phyloP scores from a whole-genome alignment of 1,140 invertebrate species.

The Panagrolaimus sp. region DNA sequence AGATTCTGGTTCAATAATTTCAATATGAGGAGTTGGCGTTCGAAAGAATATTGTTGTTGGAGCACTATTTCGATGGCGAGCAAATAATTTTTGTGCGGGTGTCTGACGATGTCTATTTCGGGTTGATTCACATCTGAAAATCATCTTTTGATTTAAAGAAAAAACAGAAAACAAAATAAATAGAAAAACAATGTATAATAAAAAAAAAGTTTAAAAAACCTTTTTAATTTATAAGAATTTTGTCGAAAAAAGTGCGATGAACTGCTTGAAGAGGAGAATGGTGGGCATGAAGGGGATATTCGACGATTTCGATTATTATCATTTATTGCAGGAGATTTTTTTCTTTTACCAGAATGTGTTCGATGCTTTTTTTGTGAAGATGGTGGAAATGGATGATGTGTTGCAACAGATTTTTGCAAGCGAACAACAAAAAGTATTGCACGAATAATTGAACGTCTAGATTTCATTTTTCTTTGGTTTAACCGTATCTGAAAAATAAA shows the following conservation, averaged over 20 bases:
- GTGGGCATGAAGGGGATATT: not conserved
- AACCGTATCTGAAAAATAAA: not conserved
- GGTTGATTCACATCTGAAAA: conserved; percentile 37
- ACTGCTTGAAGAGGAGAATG: not conserved
- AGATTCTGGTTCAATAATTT: not conserved
- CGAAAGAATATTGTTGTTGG: conserved; percentile 34
- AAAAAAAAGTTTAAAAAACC: conserved; percentile 1
- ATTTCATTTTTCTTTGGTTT: conserved; percentile 19
- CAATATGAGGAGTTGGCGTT: conserved; percentile 35
- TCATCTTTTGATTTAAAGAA: not conserved
- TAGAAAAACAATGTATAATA: not conserved
- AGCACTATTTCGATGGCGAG: conserved; percentile 33
- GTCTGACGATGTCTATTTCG: conserved; percentile 17
- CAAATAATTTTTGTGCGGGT: conserved; percentile 8
- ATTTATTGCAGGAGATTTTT: not conserved
- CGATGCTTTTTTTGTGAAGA: conserved; percentile 11
- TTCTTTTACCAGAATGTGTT: conserved; percentile 4
- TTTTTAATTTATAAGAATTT: conserved; percentile 24
- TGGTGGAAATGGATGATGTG: conserved; percentile 10
- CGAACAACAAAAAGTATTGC: conserved; percentile 41
- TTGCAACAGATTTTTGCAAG: conserved; percentile 26
- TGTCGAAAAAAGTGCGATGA: not conserved
- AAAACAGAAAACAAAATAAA: conserved; percentile 8
- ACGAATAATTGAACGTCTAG: conserved; percentile 31
- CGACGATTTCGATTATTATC: conserved; percentile 14